Percentiles rank a stretch among this genome's conserved stretches.
These are phyloP conservation scores for Steinernema feltiae DNA, from an alignment of 1,140 invertebrate species.

Conservation along the genomic window DNA sequence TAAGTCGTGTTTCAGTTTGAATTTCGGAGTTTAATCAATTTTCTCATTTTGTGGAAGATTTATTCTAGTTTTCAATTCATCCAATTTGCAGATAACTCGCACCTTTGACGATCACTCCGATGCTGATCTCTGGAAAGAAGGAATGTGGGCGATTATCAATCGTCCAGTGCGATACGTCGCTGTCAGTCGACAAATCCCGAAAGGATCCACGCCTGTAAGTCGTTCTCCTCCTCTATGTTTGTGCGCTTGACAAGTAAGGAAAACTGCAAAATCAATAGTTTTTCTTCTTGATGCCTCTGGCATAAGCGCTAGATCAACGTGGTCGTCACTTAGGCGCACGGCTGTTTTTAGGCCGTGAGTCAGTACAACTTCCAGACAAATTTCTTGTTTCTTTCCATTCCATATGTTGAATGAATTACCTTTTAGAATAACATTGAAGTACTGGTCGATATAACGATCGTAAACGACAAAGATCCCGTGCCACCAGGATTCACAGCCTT, in stretches of 20 bases:
- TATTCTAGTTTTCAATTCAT: too few relatives aligned
- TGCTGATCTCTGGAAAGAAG: constrained; percentile 36
- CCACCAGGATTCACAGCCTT: constrained; percentile 36
- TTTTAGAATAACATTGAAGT: constrained; percentile 15
- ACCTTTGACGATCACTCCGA: constrained; percentile 29
- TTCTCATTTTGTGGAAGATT: neutral
- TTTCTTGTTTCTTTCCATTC: too few relatives aligned
- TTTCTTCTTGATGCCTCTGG: neutral
- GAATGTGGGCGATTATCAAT: constrained; percentile 18
- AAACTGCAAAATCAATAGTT: constrained; percentile 11
- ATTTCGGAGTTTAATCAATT: neutral
- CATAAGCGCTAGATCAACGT: neutral
- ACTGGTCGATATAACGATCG: constrained; percentile 32
- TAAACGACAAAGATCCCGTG: constrained; percentile 34
- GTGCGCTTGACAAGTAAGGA: constrained; percentile 12
- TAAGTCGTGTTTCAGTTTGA: constrained; percentile 16
- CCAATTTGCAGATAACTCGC: constrained; percentile 30
- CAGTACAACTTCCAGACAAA: neutral
- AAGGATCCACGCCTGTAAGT: constrained; percentile 30
- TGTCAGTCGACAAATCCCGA: constrained; percentile 33
- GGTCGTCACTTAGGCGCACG: neutral
- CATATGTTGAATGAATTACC: neutral
- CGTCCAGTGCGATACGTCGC: constrained; percentile 32
- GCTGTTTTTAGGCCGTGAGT: neutral
- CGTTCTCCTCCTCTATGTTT: neutral